These are phyloP conservation scores for Apotomis betuletana DNA, from an alignment of 2,888 invertebrate species.

Conservation along the genomic window DNA sequence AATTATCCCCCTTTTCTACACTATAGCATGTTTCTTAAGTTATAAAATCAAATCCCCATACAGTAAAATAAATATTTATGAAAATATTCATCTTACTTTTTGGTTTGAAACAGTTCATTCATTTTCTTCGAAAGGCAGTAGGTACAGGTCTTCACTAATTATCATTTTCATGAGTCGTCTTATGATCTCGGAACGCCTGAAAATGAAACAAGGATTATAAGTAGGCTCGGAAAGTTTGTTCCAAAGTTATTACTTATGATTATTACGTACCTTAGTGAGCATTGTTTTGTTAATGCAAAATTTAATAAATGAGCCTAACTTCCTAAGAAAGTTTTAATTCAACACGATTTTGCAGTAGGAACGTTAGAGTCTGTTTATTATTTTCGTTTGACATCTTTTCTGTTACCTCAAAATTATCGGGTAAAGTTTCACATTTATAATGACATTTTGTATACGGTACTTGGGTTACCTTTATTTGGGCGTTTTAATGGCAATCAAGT, in stretches of 20 bases:
- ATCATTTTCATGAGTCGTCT: slow-evolving; percentile 1
- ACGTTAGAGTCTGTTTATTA: neutral
- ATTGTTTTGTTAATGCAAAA: slow-evolving; percentile 2
- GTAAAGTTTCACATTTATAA: neutral
- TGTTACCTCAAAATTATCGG: neutral
- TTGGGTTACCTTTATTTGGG: too few species aligned
- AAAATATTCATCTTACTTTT: too few species aligned
- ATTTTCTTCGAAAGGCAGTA: neutral
- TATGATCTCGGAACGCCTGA: neutral
- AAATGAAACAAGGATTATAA: slow-evolving; percentile 6
- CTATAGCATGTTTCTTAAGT: too few species aligned
- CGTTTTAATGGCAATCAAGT: too few species aligned
- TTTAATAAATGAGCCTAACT: neutral
- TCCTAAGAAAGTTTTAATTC: neutral
- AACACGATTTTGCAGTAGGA: neutral
- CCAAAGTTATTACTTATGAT: neutral
- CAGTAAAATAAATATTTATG: too few species aligned
- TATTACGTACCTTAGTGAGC: slow-evolving; percentile 1
- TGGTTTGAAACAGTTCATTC: neutral
- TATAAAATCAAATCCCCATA: too few species aligned
- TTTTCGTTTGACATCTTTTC: neutral
- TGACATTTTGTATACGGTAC: too few species aligned
- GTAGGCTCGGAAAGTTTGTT: neutral
- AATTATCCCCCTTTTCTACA: too few species aligned
- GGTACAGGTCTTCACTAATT: slow-evolving; percentile 16